phyloP scores from a whole-genome alignment of 2,888 invertebrate genomes.

The Chorisops tibialis region DNA sequence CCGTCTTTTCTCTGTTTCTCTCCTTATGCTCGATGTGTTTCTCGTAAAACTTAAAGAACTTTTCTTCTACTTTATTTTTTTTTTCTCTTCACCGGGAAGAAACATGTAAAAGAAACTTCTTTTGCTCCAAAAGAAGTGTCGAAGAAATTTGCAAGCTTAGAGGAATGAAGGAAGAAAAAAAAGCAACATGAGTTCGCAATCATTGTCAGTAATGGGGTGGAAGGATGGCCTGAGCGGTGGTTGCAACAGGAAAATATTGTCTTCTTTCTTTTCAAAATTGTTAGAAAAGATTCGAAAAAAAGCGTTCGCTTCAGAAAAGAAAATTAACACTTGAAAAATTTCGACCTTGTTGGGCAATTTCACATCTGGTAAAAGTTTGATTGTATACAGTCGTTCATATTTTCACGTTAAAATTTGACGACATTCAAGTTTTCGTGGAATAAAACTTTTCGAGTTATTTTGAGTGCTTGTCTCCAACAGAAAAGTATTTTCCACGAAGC shows the following conservation, averaged over 20 bases:
- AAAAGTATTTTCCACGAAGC: too few species aligned
- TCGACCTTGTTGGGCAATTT: background rate
- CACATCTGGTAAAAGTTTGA: slow-evolving; percentile 2
- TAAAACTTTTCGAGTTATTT: too few species aligned
- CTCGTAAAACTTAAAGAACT: background rate
- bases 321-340: slow-evolving; percentile 24
- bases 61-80: too few species aligned
- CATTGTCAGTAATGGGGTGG: slow-evolving; percentile 28
- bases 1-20: background rate
- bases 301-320: slow-evolving; percentile 10
- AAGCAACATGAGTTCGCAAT: slow-evolving; percentile 30
- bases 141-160: slow-evolving; percentile 1
- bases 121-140: background rate
- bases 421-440: too few species aligned
- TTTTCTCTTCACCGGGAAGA: too few species aligned
- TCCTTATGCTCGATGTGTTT: background rate
- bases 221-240: background rate
- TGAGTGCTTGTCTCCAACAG: too few species aligned
- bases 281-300: too few species aligned
- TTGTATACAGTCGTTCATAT: too few species aligned
- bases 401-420: too few species aligned
- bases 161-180: slow-evolving; percentile 2
- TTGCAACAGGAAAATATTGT: too few species aligned
- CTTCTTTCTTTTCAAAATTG: too few species aligned
- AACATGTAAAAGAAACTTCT: background rate